phyloP scores from a whole-genome alignment of 2,797 vertebrate genomes.

The Gorsachius magnificus region DNA sequence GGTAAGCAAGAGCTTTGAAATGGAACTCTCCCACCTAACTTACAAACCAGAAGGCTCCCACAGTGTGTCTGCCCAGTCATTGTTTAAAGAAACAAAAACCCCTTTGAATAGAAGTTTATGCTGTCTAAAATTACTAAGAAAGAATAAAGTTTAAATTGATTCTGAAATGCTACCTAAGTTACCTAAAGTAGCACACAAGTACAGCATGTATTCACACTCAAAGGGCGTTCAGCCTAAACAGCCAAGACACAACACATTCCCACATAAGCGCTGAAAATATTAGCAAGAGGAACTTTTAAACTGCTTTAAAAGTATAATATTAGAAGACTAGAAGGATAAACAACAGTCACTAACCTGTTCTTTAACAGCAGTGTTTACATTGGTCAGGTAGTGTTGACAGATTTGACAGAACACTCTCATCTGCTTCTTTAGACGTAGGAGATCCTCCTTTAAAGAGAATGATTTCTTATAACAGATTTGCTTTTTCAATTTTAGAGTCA shows the following conservation, averaged over 20 bases:
- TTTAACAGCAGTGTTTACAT: conserved; percentile 98
- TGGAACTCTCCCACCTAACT: background rate
- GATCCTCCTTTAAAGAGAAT: conserved; percentile 85
- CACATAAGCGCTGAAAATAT: background rate
- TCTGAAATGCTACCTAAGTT: background rate
- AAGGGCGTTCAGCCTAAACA: background rate
- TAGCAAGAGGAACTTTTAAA: background rate
- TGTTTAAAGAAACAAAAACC: background rate
- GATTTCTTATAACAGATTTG: background rate
- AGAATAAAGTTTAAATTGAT: background rate
- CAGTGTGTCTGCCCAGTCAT: too few species aligned
- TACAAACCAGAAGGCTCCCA: background rate
- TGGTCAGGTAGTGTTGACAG: conserved; percentile 98
- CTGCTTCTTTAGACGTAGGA: conserved; percentile 94
- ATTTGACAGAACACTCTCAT: conserved; percentile 99
- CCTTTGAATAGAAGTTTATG: background rate
- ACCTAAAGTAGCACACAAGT: background rate
- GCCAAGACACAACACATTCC: background rate
- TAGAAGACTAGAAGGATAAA: background rate
- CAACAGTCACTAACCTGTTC: conserved; percentile 87
- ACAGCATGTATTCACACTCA: background rate
- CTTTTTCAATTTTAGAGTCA: background rate
- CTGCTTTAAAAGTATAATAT: background rate
- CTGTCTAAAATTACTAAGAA: background rate
- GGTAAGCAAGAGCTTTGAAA: background rate